Base-by-base conservation (phyloP, 1,140 invertebrate genomes). In the Drosophila mauritiana region DNA sequence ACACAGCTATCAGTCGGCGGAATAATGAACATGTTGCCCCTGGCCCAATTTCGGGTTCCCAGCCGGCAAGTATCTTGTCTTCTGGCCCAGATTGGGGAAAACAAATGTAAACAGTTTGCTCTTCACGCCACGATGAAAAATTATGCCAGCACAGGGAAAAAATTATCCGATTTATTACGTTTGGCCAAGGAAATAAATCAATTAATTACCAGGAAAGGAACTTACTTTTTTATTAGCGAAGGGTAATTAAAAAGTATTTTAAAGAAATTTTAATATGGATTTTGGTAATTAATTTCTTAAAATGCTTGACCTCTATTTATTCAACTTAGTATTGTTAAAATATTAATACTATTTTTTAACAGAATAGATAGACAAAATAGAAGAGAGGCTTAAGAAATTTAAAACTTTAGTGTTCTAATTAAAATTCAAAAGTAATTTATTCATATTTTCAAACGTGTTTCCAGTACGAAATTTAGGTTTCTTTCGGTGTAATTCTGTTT, bases 101-200 rank as follows among this genome's bases (percentile, higher is more conserved):
- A 82, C 70, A 88, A 86, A 86, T 86, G 82, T 88, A 86, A 86
- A 83, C 83, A 79, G 83, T 88, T 86, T 88, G 75, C 76, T 79
- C 77, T 82, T 88, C 63, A 76, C 64, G 79, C 75, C 83, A 55
- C 68, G 75, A 86, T 88, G 83, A 86, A 82, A 88, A 88, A 86
- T 86, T 81, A 86, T 73, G 61, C 78, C 62, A 39, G 42, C 49
- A 55, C 48, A 17, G 62, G 17, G 62, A 13, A 31, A 53, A 45
- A 65, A 65, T 31, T 40, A 20, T 36, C 0, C 3, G 3, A 36
- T 5, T 31, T 63, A 25, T 36, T 27, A 10, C 13, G n/a, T 40
- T 7, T 20, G 62, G 17, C 11, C 10, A 17, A 10, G 15, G 22
- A 37, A 39, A 37, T 49, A 40, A 34, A 65, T 40, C 3, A 42